Evolutionary conservation across 2,888 invertebrate genomes (phyloP), one percentile per base, ranked within the genome.

Genomic region (Rhagium mordax): DNA sequence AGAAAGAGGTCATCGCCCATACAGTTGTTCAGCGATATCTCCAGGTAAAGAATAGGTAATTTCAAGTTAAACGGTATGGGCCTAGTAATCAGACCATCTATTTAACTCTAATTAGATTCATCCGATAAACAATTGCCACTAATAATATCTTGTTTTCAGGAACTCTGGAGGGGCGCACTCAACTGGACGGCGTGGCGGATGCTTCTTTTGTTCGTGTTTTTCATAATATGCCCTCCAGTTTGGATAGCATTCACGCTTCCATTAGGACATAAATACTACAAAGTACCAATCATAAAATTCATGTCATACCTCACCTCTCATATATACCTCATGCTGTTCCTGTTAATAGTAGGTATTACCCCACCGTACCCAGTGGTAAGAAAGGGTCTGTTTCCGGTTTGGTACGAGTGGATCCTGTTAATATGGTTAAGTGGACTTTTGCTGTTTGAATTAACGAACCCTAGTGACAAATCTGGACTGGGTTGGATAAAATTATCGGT

Each of bases 221-320:
- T 99, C 87, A 93, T 99, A 84, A 89, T 98, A 68, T 97, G 97
- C 86, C 99, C 99, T 48, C 97, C 98, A 5, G 94, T 99, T 33
- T 99, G 98, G 98, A 90, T 98, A 81, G 94, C 95, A 62, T 97
- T 98, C 88, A 98, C 98, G 77, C 92, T 98, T 86, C 98, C 98
- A 65, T 89, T 98, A 85, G 96, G 96, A 51, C 97, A 98, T 90
- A 95, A 95, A 88, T 98, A 96, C 89, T 96, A 98, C 91, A 97
- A 98, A 91, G 97, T 99, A 84, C 99, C 99, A 72, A 98, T 99
- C 85, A 98, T 99, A 85, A 99, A 99, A 89, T 99, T 99, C 89
- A 98, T 99, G 96, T 98, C 98, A 55, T 99, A 99, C 89, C 92
- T 99, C 83, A 98, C 99, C 21, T 98, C 99, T 6, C 99, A 99